Evolutionary conservation across 2,113 vertebrate species (phyloP), one percentile per base, ranked within the genome.

Genomic region (Peromyscus polionotus): DNA sequence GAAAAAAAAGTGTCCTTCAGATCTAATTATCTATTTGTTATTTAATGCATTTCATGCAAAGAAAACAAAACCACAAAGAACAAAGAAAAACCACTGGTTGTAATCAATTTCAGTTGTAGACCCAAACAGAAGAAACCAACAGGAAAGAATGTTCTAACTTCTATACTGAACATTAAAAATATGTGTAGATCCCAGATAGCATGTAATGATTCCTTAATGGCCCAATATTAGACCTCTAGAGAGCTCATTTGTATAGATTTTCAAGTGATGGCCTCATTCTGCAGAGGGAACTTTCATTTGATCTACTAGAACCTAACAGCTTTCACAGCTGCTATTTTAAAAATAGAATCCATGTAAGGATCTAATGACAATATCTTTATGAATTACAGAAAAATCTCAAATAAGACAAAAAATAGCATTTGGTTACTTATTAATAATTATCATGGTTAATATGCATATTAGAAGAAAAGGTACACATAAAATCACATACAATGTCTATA

Each of bases 231-330:
- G 72, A 36, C 16, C 19, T 84, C 1, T 28, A 2, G 26, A 85
- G 6, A 92, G 8, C 7, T 93, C 13, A 70, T 19, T 65, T 94
- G 75, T 51, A 24, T 86, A 42, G 5, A 86, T 95, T 42, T 81
- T 86, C 22, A 91, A 26, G 84, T 90, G 26, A 90, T 48, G 1
- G 24, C 28, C 45, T 94, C 80, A 95, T 72, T 95, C 9, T 91
- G 12, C 57, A 4, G 57, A 80, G 36, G 24, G 0, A n/a, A 12
- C 83, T 48, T 93, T 88, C 5, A 90, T 45, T 72, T 93, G 24
- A 80, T 10, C 24, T 45, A 68, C 33, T 17, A 89, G 2, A 36
- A 68, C 87, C 33, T 80, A 77, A 72, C 42, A 22, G 51, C 20
- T 61, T 88, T 85, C 88, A 9, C 5, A 83, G 4, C 4, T 93